These are phyloP conservation scores for Xyrauchen texanus DNA, from an alignment of 2,113 vertebrate species.

Conservation along the genomic window DNA sequence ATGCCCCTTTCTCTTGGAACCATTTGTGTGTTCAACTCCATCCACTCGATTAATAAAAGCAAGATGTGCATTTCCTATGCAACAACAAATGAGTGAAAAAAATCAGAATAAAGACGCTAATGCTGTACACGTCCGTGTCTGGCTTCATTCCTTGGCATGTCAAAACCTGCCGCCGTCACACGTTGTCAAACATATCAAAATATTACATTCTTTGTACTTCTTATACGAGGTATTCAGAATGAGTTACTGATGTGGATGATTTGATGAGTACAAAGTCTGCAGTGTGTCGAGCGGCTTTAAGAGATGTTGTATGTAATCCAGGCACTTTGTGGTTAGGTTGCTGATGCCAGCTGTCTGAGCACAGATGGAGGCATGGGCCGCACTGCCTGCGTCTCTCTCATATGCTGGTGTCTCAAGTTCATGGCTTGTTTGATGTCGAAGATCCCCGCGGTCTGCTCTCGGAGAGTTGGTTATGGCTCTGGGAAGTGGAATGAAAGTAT, in stretches of 20 bases:
- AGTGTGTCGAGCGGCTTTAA: conserved; percentile 24
- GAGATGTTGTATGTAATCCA: conserved; percentile 47
- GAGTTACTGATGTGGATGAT: conserved; percentile 20
- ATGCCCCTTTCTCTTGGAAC: conserved; percentile 81
- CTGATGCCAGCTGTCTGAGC: conserved; percentile 44
- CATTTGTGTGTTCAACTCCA: conserved; percentile 92
- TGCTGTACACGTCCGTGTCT: conserved; percentile 74
- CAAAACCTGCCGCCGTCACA: too few species aligned
- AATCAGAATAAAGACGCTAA: conserved; percentile 94
- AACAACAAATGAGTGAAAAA: conserved; percentile 80
- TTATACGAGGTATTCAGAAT: not conserved
- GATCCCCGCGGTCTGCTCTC: conserved; percentile 24
- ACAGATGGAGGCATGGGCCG: conserved; percentile 23
- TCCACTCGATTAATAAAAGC: conserved; percentile 96
- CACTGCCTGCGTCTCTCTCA: conserved; percentile 24
- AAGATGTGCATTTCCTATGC: conserved; percentile 99
- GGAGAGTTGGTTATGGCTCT: not conserved
- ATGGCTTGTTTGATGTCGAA: conserved; percentile 34
- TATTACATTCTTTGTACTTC: too few species aligned
- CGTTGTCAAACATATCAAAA: too few species aligned
- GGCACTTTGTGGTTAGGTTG: conserved; percentile 49
- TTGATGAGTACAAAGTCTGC: conserved; percentile 27
- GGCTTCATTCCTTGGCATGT: too few species aligned
- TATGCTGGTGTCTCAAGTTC: conserved; percentile 35
- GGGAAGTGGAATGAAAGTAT: conserved; percentile 2